Conservation (phyloP, 2,888 invertebrate species). For the Sturmia bella region DNA sequence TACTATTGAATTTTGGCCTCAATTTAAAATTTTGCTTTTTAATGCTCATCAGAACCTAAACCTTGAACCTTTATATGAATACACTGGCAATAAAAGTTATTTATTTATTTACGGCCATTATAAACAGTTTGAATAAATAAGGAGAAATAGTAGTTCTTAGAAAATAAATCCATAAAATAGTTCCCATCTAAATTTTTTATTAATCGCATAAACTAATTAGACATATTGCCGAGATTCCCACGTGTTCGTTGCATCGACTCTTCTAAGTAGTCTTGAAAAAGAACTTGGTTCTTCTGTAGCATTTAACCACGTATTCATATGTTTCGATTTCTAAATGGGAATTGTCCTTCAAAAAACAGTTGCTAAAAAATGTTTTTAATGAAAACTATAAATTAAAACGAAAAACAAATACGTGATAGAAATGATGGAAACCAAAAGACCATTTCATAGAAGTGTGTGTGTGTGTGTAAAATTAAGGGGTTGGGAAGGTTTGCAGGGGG, state of each 20-base stretch:
- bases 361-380: constrained; percentile 22
- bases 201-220: constrained; percentile 50
- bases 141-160: not conserved
- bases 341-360: constrained; percentile 64
- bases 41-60: not conserved
- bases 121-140: constrained; percentile 14
- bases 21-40: too few relatives aligned
- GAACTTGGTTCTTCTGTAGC: not conserved
- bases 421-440: too few relatives aligned
- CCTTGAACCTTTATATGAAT: constrained; percentile 30
- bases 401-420: too few relatives aligned
- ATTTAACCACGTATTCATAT: not conserved
- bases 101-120: not conserved
- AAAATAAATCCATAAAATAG: constrained; percentile 45
- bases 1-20: too few relatives aligned
- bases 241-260: constrained; percentile 49
- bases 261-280: constrained; percentile 1
- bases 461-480: too few relatives aligned
- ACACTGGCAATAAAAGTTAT: not conserved
- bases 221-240: constrained; percentile 62
- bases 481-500: too few relatives aligned
- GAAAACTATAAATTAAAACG: too few relatives aligned
- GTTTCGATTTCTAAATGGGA: constrained; percentile 47
- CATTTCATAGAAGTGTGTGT: not conserved
- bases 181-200: constrained; percentile 59